Percentiles rank a stretch among this genome's conserved stretches.
phyloP scores from a whole-genome alignment of 2,888 invertebrate species.

The Teleogryllus oceanicus region DNA sequence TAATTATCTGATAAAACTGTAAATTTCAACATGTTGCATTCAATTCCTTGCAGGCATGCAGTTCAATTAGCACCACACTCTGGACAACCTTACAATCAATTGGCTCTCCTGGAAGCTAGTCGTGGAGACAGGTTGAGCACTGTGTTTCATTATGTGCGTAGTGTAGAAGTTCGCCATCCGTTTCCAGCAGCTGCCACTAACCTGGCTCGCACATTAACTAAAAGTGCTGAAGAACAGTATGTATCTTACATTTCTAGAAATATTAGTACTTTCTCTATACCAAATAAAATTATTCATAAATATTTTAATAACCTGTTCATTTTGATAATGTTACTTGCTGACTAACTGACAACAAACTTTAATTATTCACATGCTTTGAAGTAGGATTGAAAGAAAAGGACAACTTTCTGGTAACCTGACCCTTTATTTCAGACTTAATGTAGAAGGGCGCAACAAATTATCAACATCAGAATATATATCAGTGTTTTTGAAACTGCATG shows the following conservation, averaged over 20 bases:
- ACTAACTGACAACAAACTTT: no score
- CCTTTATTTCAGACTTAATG: conserved; percentile 45
- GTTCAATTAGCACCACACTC: conserved; percentile 68
- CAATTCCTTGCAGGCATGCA: conserved; percentile 57
- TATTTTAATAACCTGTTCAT: no score
- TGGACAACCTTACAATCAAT: conserved; percentile 87
- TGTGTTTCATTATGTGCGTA: conserved; percentile 81
- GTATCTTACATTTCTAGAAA: background rate
- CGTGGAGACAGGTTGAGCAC: conserved; percentile 76
- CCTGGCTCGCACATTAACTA: conserved; percentile 64
- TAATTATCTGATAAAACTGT: background rate
- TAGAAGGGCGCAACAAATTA: conserved; percentile 57
- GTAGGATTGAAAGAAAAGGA: no score
- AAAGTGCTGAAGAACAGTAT: conserved; percentile 36
- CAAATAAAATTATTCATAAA: no score
- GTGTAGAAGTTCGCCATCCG: conserved; percentile 77
- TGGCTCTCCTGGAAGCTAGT: conserved; percentile 76
- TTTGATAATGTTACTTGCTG: no score
- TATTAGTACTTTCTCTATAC: no score
- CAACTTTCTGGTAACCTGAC: no score
- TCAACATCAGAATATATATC: conserved; percentile 57
- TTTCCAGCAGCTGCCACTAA: conserved; percentile 82
- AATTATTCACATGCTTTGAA: no score
- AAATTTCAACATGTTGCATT: no score
- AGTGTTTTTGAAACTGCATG: conserved; percentile 63